Evolutionary conservation across 2,797 vertebrate genomes (phyloP).

Genomic region (Nyctalus aviator): DNA sequence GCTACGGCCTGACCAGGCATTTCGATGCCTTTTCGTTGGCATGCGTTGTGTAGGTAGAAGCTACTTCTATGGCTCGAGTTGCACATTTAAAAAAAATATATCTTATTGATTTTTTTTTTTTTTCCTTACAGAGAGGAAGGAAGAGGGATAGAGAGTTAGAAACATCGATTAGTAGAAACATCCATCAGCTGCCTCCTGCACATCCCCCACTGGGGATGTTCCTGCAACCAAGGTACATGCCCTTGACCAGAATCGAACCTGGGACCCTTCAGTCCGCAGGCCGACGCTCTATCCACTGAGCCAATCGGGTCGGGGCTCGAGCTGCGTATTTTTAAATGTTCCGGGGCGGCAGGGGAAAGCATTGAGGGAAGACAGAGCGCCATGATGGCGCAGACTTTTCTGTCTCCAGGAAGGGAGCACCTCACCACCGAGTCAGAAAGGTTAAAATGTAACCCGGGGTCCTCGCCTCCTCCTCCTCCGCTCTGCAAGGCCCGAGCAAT

Average conservation of each 20-base stretch:
- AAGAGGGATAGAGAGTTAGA: too few relatives aligned
- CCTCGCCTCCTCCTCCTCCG: not conserved
- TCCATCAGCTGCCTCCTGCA: too few relatives aligned
- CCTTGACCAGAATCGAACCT: too few relatives aligned
- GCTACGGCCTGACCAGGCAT: not conserved
- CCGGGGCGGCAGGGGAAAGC: not conserved
- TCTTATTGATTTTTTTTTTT: too few relatives aligned
- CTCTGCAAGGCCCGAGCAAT: not conserved
- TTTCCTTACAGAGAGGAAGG: too few relatives aligned
- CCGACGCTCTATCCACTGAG: too few relatives aligned
- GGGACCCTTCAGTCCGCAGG: too few relatives aligned
- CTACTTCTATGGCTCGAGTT: not conserved
- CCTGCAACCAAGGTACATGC: too few relatives aligned
- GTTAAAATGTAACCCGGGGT: not conserved
- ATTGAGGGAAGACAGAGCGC: not conserved
- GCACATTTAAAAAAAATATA: not conserved
- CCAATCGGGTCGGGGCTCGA: not conserved
- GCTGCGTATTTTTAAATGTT: not conserved
- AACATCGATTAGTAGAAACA: too few relatives aligned
- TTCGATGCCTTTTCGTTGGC: not conserved
- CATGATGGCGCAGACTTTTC: not conserved
- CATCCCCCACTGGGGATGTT: too few relatives aligned
- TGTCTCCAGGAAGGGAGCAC: not conserved
- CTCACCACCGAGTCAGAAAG: not conserved
- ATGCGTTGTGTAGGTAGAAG: not conserved